phyloP scores from a whole-genome alignment of 2,797 vertebrate genomes.

The Acrocephalus scirpaceus region DNA sequence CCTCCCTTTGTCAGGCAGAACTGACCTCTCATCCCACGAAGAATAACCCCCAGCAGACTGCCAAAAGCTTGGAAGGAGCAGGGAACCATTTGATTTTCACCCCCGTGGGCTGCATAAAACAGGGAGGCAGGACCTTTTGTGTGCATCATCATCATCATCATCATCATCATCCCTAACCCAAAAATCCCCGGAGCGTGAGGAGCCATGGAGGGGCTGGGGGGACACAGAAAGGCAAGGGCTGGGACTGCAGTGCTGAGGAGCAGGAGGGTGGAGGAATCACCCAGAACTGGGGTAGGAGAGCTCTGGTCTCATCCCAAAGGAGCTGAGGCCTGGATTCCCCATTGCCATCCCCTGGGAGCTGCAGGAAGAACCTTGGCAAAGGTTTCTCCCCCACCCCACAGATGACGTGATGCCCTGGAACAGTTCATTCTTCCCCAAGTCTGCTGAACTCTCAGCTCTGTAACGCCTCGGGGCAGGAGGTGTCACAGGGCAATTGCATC shows the following conservation, averaged over 20 bases:
- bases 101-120: not conserved
- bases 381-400: fast-evolving
- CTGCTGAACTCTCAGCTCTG: not conserved
- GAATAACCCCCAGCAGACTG: constrained; percentile 29
- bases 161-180: not conserved
- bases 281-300: not conserved
- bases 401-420: not conserved
- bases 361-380: fast-evolving
- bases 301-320: not conserved
- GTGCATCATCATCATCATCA: not conserved
- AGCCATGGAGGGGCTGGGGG: not conserved
- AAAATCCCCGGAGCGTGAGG: fast-evolving
- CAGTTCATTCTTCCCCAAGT: not conserved
- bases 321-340: not conserved
- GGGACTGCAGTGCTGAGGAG: fast-evolving
- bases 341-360: fast-evolving
- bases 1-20: constrained; percentile 3
- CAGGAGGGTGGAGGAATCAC: not conserved
- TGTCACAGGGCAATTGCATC: not conserved
- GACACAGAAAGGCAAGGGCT: fast-evolving
- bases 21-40: constrained; percentile 19
- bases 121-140: not conserved
- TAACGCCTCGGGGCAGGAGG: not conserved
- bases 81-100: constrained; percentile 20
- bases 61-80: not conserved